Conservation (phyloP, 2,113 vertebrate species). For the Brachyhypopomus occidentalis region DNA sequence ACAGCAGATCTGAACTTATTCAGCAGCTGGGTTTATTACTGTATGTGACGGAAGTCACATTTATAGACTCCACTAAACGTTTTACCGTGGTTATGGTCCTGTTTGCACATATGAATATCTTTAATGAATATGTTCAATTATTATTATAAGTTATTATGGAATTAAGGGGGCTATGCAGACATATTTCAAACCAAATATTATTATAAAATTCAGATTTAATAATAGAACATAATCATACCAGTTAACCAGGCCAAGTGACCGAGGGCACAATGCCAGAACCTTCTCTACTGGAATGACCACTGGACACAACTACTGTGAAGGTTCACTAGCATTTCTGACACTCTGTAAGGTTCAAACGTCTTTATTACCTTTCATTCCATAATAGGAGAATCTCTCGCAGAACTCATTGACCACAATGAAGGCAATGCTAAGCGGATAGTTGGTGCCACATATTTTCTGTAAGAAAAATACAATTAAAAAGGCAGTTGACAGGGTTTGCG, state of each 20-base stretch:
- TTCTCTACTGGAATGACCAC: neutral
- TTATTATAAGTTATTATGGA: neutral
- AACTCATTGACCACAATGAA: slow-evolving; percentile 98
- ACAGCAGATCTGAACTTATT: no score
- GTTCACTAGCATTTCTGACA: neutral
- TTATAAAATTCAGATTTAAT: no score
- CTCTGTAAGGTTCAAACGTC: no score
- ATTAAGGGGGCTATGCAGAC: neutral
- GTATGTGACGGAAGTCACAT: no score
- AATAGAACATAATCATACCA: no score
- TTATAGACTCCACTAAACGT: no score
- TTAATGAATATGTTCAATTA: no score
- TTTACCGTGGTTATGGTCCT: no score
- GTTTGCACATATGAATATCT: no score
- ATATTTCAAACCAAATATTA: neutral
- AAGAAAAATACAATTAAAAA: neutral
- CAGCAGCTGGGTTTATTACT: no score
- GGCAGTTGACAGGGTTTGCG: neutral
- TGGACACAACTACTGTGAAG: no score
- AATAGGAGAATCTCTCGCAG: slow-evolving; percentile 97
- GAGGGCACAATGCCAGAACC: neutral
- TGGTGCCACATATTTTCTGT: slow-evolving; percentile 93
- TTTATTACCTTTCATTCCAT: slow-evolving; percentile 95
- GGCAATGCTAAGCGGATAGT: slow-evolving; percentile 90
- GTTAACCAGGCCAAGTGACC: neutral